A percentile compares a stretch with the other conserved stretches of the same genome.
phyloP scores from a whole-genome alignment of 2,113 vertebrate genomes.

The Gymnorhina tibicen region DNA sequence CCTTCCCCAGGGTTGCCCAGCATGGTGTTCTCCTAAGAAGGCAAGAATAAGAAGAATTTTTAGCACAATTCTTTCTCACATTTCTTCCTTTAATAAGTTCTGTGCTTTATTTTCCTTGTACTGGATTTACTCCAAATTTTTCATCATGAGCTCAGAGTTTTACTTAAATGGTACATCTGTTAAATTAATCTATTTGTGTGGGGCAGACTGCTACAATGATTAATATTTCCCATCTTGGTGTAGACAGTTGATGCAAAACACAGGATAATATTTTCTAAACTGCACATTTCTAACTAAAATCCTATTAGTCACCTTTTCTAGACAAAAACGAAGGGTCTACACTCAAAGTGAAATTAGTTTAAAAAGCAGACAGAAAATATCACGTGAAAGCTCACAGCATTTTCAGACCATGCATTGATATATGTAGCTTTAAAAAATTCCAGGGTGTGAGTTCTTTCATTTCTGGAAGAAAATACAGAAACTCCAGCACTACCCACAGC shows the following conservation, averaged over 20 bases:
- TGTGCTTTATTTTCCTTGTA: background rate
- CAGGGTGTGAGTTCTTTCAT: background rate
- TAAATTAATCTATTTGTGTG: conserved; percentile 29
- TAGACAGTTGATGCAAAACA: conserved; percentile 8
- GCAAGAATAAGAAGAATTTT: background rate
- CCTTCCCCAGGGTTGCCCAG: background rate
- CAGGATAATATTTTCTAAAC: conserved; percentile 16
- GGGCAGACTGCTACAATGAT: background rate
- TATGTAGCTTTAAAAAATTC: background rate
- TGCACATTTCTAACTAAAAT: background rate
- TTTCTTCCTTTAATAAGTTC: background rate
- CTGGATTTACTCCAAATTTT: background rate
- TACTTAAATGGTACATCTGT: background rate
- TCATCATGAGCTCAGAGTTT: background rate
- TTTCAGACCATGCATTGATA: background rate
- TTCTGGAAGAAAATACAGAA: background rate
- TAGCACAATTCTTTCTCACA: background rate
- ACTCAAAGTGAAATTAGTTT: background rate
- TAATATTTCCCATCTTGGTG: conserved; percentile 24
- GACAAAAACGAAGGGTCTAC: conserved; percentile 29
- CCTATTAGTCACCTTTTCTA: conserved; percentile 25
- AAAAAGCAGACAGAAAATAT: conserved; percentile 21
- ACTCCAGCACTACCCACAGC: background rate
- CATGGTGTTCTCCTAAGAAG: background rate
- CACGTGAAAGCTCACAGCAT: background rate